Evolutionary conservation across 1,140 invertebrate genomes (phyloP), one percentile per base, ranked within the genome.

Genomic region (Leptoteleia sp.): DNA sequence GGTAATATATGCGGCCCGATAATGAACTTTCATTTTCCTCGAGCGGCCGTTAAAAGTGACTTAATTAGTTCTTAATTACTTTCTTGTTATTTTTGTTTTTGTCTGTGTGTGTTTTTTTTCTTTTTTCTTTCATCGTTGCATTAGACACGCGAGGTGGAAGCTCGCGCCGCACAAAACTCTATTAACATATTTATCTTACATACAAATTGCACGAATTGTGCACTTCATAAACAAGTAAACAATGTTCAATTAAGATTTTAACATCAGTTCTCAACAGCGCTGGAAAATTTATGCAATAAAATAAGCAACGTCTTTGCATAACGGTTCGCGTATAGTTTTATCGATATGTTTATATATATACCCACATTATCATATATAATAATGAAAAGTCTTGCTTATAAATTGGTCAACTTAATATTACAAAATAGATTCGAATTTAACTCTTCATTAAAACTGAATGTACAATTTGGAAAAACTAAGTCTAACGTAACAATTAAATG

Each of bases 1-100:
- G 19, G 37, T 33, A 61, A 71, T 45, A 16, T 42, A 71, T 38
- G 67, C 57, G 40, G 8, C n/a, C 48, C 54, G 62, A 77, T 77
- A 70, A 70, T 71, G 73, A 77, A 77, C 75, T 77, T 77, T 77
- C 65, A 61, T 77, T 77, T 71, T 71, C 75, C 59, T 11, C 65
- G 37, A 45, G 57, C 17, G 29, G 45, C 55, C 72, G 73, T 70
- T 77, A 70, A 57, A 77, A 70, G 48, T 71, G 50, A 70, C 73
- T 77, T 71, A 59, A 77, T 77, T 77, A 71, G 42, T 27, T 9
- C 35, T 50, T 65, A 71, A 64, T 77, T 40, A n/a, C 65, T 65
- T 55, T n/a, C n/a, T n/a, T n/a, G n/a, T n/a, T n/a, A n/a, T 62
- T 68, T 42, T 45, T 64, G 43, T 70, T 76, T 76, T 70, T 52